Evolutionary conservation across 2,797 vertebrate species (phyloP).

Genomic region (Trematomus bernacchii): DNA sequence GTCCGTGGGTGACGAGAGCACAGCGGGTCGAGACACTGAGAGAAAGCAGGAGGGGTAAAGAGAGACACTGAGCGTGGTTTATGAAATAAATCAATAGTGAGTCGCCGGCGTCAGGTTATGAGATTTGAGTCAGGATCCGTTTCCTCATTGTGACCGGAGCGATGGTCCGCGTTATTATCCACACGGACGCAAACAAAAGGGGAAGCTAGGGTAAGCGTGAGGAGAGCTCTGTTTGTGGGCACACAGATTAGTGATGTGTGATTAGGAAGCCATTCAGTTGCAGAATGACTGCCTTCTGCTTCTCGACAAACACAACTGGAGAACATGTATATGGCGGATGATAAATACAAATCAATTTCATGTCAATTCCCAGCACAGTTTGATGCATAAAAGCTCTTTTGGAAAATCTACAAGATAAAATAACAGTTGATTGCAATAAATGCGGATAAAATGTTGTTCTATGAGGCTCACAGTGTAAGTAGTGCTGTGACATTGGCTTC

Average conservation of each 20-base stretch:
- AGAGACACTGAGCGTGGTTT: conserved; percentile 50
- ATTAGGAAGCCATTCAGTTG: conserved; percentile 72
- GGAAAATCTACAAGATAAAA: conserved; percentile 15
- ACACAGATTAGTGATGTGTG: conserved; percentile 74
- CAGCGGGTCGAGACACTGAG: conserved; percentile 42
- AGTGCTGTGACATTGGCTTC: conserved; percentile 36
- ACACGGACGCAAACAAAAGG: conserved; percentile 68
- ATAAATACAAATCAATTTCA: conserved; percentile 49
- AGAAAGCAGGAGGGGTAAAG: conserved; percentile 32
- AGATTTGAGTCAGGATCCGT: conserved; percentile 76
- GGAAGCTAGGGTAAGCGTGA: conserved; percentile 5
- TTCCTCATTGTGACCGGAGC: conserved; percentile 74
- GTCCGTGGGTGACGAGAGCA: conserved; percentile 58
- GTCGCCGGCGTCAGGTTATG: conserved; percentile 72
- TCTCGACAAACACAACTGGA: conserved; percentile 41
- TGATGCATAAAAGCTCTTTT: conserved; percentile 20
- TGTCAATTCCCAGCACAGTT: conserved; percentile 44
- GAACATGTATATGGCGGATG: conserved; percentile 15
- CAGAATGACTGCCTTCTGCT: conserved; percentile 59
- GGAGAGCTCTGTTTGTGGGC: conserved; percentile 36
- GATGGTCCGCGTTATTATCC: conserved; percentile 69
- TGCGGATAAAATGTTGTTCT: conserved; percentile 10
- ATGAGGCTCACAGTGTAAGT: conserved; percentile 8
- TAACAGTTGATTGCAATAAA: conserved; percentile 16
- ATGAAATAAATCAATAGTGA: conserved; percentile 80